phyloP scores from a whole-genome alignment of 2,113 vertebrate genomes.

The Uropsilus gracilis region DNA sequence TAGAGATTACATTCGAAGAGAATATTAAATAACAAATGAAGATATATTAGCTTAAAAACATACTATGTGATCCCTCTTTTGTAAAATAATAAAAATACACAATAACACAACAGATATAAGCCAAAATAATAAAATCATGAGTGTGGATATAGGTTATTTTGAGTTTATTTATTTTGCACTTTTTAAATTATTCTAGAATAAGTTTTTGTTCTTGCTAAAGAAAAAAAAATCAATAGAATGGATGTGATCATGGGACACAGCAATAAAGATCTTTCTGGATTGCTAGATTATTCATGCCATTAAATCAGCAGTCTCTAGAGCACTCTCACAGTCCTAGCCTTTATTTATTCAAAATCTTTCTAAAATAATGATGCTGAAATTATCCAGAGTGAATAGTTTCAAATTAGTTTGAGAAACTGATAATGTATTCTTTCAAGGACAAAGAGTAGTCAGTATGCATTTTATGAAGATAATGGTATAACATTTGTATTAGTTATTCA shows the following conservation, averaged over 20 bases:
- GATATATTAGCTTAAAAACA: background rate
- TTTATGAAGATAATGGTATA: slow-evolving; percentile 9
- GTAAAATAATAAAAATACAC: background rate
- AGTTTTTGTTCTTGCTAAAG: background rate
- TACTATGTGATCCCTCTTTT: background rate
- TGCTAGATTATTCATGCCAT: background rate
- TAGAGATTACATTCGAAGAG: background rate
- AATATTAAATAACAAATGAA: background rate
- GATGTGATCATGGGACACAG: background rate
- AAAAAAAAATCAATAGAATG: background rate
- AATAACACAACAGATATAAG: background rate
- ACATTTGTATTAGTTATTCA: background rate
- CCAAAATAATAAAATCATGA: background rate
- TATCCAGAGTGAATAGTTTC: background rate
- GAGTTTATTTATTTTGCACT: slow-evolving; percentile 4
- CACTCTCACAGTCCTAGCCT: background rate
- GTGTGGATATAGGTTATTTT: background rate
- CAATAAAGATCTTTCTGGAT: background rate
- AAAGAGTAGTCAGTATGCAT: background rate
- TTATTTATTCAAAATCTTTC: slow-evolving; percentile 8
- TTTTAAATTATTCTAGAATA: slow-evolving; percentile 18
- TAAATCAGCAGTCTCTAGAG: background rate
- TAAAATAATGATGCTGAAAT: background rate
- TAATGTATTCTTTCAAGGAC: background rate
- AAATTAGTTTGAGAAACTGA: background rate